phyloP scores from a whole-genome alignment of 2,113 vertebrate species.

The Scomber scombrus region DNA sequence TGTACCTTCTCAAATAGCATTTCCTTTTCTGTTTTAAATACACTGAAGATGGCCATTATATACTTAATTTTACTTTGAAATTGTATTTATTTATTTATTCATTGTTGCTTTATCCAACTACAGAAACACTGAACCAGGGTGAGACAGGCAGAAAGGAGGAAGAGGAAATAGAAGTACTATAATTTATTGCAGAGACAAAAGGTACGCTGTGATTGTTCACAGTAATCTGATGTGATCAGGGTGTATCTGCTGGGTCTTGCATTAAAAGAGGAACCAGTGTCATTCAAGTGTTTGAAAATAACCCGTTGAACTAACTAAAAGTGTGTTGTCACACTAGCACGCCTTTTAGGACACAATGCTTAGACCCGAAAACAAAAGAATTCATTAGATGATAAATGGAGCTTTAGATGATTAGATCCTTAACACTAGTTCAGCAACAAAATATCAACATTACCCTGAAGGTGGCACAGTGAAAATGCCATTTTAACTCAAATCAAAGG shows the following conservation, averaged over 20 bases:
- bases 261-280: neutral
- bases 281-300: neutral
- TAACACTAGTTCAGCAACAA: neutral
- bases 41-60: too few relatives aligned
- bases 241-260: neutral
- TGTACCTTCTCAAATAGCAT: neutral
- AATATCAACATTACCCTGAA: neutral
- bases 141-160: neutral
- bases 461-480: too few relatives aligned
- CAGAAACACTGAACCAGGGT: neutral
- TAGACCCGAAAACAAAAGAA: too few relatives aligned
- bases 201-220: neutral
- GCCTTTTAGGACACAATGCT: too few relatives aligned
- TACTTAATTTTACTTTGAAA: neutral
- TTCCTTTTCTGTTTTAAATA: slow-evolving; percentile 24
- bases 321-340: neutral
- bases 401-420: neutral
- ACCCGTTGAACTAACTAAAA: neutral
- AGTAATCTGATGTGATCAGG: slow-evolving; percentile 1
- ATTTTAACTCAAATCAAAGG: too few relatives aligned
- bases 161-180: neutral
- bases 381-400: too few relatives aligned
- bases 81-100: neutral
- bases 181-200: neutral
- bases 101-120: neutral